phyloP scores from a whole-genome alignment of 2,797 vertebrate genomes.

The Alcedo atthis region DNA sequence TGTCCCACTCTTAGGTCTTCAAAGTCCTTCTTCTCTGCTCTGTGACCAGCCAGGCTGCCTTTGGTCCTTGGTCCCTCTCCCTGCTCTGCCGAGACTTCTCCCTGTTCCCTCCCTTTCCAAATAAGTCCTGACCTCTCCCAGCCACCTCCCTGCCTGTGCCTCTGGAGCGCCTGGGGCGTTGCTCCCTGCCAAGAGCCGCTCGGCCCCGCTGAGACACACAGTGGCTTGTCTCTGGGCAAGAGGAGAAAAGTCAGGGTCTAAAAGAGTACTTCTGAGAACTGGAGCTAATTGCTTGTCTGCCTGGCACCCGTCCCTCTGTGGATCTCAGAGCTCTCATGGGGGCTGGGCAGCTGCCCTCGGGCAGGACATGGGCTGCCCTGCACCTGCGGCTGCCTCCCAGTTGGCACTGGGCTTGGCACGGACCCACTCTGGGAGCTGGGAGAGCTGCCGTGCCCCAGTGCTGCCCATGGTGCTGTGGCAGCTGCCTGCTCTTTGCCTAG shows the following conservation, averaged over 20 bases:
- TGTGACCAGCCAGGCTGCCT: not conserved
- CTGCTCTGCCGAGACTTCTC: not conserved
- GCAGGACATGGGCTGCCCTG: not conserved
- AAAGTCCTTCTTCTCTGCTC: not conserved
- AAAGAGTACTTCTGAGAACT: constrained; percentile 38
- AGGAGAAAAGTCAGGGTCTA: constrained; percentile 52
- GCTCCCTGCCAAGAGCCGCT: constrained; percentile 50
- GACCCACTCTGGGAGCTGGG: fast-evolving
- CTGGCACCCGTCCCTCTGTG: not conserved
- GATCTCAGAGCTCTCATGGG: not conserved
- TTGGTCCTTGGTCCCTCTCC: not conserved
- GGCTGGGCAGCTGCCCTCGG: not conserved
- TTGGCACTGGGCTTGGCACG: not conserved
- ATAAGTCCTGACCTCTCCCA: constrained; percentile 32
- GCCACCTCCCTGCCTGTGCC: not conserved
- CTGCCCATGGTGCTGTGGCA: not conserved
- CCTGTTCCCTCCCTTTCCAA: not conserved
- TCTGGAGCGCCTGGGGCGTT: not conserved
- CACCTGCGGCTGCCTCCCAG: constrained; percentile 48
- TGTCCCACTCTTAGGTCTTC: not conserved
- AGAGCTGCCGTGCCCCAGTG: not conserved
- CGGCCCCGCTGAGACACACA: constrained; percentile 30
- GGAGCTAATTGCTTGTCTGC: constrained; percentile 49
- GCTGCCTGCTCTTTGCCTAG: not conserved
- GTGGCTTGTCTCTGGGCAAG: constrained; percentile 49